Percentiles rank a stretch among this genome's conserved stretches.
Evolutionary conservation across 2,113 vertebrate genomes (phyloP).

Genomic region (Alligator mississippiensis): DNA sequence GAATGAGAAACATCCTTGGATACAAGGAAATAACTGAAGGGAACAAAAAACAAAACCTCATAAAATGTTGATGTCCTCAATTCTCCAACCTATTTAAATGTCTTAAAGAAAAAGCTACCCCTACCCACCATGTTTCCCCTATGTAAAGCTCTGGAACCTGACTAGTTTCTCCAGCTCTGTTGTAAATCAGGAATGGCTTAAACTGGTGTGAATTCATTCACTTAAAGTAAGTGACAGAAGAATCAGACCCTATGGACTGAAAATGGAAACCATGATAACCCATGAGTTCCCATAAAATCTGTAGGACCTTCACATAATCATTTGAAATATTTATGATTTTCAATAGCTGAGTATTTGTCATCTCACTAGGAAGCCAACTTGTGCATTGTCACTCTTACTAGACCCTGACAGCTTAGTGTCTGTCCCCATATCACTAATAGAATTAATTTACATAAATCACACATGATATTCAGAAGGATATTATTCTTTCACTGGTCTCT

Average conservation of each 20-base stretch:
- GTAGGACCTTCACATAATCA: not conserved
- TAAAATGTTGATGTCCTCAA: conserved; percentile 21
- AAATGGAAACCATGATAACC: not conserved
- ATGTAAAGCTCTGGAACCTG: not conserved
- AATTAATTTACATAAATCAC: not conserved
- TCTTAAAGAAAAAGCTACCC: not conserved
- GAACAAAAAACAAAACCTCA: not conserved
- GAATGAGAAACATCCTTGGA: conserved; percentile 15
- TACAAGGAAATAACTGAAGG: conserved; percentile 8
- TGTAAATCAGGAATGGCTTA: not conserved
- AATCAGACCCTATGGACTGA: not conserved
- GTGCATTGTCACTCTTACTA: not conserved
- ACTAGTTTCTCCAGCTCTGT: not conserved
- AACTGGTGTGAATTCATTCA: not conserved
- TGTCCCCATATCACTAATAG: not conserved
- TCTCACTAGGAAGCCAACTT: not conserved
- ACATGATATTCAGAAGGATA: not conserved
- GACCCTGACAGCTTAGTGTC: not conserved
- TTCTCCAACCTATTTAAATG: too few relatives aligned
- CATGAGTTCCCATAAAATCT: not conserved
- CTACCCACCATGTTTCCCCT: too few relatives aligned
- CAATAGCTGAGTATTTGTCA: not conserved
- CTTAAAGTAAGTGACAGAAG: not conserved
- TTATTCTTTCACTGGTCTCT: not conserved
- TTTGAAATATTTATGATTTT: not conserved